phyloP scores from a whole-genome alignment of 2,888 invertebrate genomes.

The Antheraea yamamai region DNA sequence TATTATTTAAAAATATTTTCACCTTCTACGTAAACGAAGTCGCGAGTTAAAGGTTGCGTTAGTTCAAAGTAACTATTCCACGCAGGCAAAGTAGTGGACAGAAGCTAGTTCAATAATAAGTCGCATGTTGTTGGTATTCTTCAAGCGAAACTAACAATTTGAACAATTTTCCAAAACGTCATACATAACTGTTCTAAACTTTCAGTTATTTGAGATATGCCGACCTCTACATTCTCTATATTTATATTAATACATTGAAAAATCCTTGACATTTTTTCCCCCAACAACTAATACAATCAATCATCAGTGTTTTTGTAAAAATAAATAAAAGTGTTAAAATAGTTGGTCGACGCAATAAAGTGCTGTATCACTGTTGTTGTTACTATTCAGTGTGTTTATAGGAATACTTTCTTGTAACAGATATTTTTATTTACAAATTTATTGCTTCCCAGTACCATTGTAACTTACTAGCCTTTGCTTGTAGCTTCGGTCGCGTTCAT shows the following conservation, averaged over 20 bases:
- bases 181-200: neutral
- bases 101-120: neutral
- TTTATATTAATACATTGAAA: neutral
- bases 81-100: too few species aligned
- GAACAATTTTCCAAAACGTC: neutral
- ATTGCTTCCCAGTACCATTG: too few species aligned
- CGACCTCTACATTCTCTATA: too few species aligned
- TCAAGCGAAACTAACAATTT: too few species aligned
- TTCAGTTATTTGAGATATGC: neutral
- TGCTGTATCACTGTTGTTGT: neutral
- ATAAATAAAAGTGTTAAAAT: neutral
- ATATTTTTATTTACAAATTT: neutral
- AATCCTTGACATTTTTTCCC: conserved; percentile 1
- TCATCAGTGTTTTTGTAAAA: neutral
- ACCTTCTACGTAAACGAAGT: too few species aligned
- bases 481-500: too few species aligned
- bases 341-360: neutral
- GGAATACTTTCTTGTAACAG: neutral
- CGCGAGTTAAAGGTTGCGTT: too few species aligned
- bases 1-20: too few species aligned
- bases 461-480: too few species aligned
- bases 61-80: too few species aligned
- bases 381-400: neutral
- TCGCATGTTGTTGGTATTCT: neutral
- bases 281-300: neutral